Evolutionary conservation across 2,888 invertebrate species (phyloP).

Genomic region (Aproaerema taeniolella): DNA sequence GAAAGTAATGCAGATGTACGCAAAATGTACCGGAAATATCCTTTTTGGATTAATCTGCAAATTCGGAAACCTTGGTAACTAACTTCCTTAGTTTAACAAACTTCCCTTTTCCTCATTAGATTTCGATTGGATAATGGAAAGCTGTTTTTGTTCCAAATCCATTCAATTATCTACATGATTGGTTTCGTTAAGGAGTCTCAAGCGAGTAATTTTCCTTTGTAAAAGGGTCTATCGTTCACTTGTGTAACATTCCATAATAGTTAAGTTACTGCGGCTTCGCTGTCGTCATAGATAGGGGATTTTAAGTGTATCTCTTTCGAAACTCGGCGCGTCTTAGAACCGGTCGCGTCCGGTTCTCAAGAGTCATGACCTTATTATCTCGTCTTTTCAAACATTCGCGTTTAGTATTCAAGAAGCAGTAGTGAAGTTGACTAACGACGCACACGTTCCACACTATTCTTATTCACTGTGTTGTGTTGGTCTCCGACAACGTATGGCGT

Average conservation of each 20-base stretch:
- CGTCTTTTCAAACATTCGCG: slow-evolving; percentile 34
- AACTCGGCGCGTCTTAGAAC: slow-evolving; percentile 36
- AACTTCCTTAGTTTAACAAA: no score
- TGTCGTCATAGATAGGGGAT: slow-evolving; percentile 23
- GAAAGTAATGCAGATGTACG: no score
- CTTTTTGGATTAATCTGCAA: no score
- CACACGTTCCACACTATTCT: slow-evolving; percentile 13
- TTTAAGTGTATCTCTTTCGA: slow-evolving; percentile 29
- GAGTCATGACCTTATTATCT: slow-evolving; percentile 45
- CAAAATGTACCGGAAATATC: no score
- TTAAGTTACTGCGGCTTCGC: slow-evolving; percentile 18
- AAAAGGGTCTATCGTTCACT: slow-evolving; percentile 13
- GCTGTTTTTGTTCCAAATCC: slow-evolving; percentile 4
- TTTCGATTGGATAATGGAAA: slow-evolving; percentile 6
- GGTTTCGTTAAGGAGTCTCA: no score
- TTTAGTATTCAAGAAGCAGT: slow-evolving; percentile 23
- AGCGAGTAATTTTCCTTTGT: slow-evolving; percentile 2
- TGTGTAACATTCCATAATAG: slow-evolving; percentile 20
- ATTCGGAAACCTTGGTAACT: no score
- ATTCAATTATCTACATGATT: no score
- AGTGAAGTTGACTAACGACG: slow-evolving; percentile 24
- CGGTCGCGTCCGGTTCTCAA: slow-evolving; percentile 36
- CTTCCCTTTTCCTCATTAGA: slow-evolving; percentile 20
- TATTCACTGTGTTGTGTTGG: no score
- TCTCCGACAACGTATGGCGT: no score